These are phyloP conservation scores for Kradibia gibbosae DNA, from an alignment of 1,140 invertebrate genomes.

Conservation along the genomic window DNA sequence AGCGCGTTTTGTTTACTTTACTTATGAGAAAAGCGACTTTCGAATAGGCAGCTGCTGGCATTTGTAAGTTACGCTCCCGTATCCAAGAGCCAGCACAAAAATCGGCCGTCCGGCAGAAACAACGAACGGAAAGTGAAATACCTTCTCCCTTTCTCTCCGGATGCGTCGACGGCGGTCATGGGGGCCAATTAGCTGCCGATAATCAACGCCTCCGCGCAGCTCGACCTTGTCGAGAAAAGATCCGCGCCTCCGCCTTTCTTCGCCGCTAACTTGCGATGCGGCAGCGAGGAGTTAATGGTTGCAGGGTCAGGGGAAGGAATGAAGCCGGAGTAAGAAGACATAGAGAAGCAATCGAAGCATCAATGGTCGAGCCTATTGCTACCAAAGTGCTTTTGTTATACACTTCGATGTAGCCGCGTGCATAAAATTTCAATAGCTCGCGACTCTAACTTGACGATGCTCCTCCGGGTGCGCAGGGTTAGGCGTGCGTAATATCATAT, in stretches of 20 bases:
- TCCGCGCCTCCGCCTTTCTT: background rate
- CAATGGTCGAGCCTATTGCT: background rate
- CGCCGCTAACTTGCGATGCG: background rate
- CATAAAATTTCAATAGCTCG: slow-evolving; percentile 1
- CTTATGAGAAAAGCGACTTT: slow-evolving; percentile 26
- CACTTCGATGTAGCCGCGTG: background rate
- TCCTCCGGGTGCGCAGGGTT: background rate
- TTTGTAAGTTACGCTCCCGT: background rate
- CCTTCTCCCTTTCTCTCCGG: background rate
- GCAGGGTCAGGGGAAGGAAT: too few species aligned
- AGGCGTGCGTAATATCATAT: background rate
- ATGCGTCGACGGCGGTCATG: background rate
- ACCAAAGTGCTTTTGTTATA: background rate
- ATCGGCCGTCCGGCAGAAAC: too few species aligned
- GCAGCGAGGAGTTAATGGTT: too few species aligned
- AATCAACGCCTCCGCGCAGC: background rate
- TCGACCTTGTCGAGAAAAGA: background rate
- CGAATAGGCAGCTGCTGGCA: background rate
- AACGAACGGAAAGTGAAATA: background rate
- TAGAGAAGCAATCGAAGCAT: background rate
- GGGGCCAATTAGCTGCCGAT: background rate
- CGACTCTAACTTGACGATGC: background rate
- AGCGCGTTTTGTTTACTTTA: background rate
- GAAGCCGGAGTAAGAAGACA: too few species aligned
- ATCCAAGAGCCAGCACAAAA: background rate